phyloP scores from a whole-genome alignment of 2,113 vertebrate genomes.

The Sorex araneus region DNA sequence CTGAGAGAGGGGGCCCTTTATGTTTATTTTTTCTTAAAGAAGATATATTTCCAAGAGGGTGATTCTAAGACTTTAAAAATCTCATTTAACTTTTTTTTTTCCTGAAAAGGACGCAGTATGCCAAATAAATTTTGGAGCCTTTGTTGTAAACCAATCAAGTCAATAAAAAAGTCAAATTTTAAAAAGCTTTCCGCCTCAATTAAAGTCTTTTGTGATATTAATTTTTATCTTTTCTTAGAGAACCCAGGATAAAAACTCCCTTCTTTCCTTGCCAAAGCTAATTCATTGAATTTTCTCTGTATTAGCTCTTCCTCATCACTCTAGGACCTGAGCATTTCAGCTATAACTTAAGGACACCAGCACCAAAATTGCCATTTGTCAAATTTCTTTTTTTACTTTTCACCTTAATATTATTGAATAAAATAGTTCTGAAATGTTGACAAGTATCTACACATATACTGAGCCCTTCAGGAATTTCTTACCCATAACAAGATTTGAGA shows the following conservation, averaged over 20 bases:
- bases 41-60: too few species aligned
- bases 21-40: too few species aligned
- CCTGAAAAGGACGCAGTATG: too few species aligned
- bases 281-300: background rate
- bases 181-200: background rate
- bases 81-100: too few species aligned
- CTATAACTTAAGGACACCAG: background rate
- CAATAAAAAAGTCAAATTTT: too few species aligned
- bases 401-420: background rate
- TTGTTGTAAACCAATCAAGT: too few species aligned
- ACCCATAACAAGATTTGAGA: background rate
- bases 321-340: background rate
- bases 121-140: too few species aligned
- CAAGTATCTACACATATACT: background rate
- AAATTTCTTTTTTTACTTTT: conserved; percentile 18
- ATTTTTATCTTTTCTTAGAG: background rate
- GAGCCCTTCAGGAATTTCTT: background rate
- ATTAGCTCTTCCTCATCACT: background rate
- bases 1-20: too few species aligned
- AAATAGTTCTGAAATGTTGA: background rate
- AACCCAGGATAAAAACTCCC: background rate
- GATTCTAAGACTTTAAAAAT: too few species aligned
- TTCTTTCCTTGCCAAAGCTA: background rate
- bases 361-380: background rate
- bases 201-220: background rate